phyloP scores from a whole-genome alignment of 2,797 vertebrate species.

The Lithobates pipiens region DNA sequence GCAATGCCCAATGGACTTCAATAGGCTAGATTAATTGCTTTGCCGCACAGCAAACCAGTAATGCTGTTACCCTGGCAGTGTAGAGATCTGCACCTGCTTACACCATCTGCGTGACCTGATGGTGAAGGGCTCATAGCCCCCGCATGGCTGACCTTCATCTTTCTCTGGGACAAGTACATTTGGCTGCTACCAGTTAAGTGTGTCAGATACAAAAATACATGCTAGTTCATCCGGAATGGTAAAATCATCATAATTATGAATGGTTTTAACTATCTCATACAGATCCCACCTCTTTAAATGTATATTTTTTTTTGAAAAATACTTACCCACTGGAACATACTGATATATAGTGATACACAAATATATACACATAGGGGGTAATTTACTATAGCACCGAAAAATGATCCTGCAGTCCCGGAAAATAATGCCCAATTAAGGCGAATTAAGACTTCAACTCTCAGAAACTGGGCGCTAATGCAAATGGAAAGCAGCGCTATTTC shows the following conservation, averaged over 20 bases:
- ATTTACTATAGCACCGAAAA: too few relatives aligned
- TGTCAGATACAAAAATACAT: constrained; percentile 15
- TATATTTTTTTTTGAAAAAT: not conserved
- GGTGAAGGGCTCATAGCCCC: constrained; percentile 27
- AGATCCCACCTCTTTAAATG: not conserved
- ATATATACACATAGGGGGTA: not conserved
- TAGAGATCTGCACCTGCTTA: constrained; percentile 54
- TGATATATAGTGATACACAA: too few relatives aligned
- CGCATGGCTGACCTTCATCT: constrained; percentile 55
- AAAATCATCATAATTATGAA: not conserved
- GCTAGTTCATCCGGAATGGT: not conserved
- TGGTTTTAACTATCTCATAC: not conserved
- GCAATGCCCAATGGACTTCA: constrained; percentile 39
- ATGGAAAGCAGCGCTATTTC: too few relatives aligned
- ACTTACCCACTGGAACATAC: not conserved
- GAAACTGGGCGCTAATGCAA: too few relatives aligned
- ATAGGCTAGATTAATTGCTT: constrained; percentile 55
- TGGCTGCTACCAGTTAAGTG: constrained; percentile 18
- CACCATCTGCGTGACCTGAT: constrained; percentile 59
- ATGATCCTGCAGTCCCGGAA: too few relatives aligned
- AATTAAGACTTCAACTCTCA: too few relatives aligned
- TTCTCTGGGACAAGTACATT: constrained; percentile 35
- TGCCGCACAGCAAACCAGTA: constrained; percentile 53
- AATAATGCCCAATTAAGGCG: too few relatives aligned
- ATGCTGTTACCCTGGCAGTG: constrained; percentile 57